phyloP scores from a whole-genome alignment of 2,888 invertebrate species.

The Caenorhabditis macrosperma region DNA sequence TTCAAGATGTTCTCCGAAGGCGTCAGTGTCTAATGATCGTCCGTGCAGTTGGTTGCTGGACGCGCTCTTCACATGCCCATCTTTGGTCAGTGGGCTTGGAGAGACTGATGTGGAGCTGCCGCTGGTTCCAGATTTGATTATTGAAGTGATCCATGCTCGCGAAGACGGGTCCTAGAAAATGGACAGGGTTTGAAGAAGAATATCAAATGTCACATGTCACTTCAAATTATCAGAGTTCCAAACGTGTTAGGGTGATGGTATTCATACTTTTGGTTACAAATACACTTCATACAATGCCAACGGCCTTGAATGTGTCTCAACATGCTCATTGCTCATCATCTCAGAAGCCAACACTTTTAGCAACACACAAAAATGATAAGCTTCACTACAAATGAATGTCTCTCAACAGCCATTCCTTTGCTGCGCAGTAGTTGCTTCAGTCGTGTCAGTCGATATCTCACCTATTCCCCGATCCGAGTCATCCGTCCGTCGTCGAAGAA shows the following conservation, averaged over 20 bases:
- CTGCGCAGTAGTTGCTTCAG: slow-evolving; percentile 43
- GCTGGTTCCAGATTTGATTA: slow-evolving; percentile 81
- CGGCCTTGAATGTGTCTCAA: neutral
- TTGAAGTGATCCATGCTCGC: slow-evolving; percentile 93
- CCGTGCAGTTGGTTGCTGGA: slow-evolving; percentile 76
- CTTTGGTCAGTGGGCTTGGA: slow-evolving; percentile 59
- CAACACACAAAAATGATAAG: slow-evolving; percentile 9
- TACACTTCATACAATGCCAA: neutral
- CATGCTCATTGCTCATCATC: neutral
- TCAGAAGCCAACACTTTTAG: slow-evolving; percentile 22
- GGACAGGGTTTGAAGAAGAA: neutral
- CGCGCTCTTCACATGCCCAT: slow-evolving; percentile 67
- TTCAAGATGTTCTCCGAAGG: slow-evolving; percentile 58
- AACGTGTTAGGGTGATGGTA: slow-evolving; percentile 26
- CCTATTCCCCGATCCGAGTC: slow-evolving; percentile 32
- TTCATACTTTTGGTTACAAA: neutral
- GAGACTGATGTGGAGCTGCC: slow-evolving; percentile 58
- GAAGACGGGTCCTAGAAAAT: slow-evolving; percentile 88
- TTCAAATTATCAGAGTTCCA: slow-evolving; percentile 40
- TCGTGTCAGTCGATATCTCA: slow-evolving; percentile 55
- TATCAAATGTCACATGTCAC: slow-evolving; percentile 1
- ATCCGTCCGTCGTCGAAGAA: slow-evolving; percentile 4
- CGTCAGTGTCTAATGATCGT: slow-evolving; percentile 73
- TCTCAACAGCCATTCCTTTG: slow-evolving; percentile 37
- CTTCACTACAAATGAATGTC: slow-evolving; percentile 22